Evolutionary conservation across 2,797 vertebrate species (phyloP).

Genomic region (Falco concolor): DNA sequence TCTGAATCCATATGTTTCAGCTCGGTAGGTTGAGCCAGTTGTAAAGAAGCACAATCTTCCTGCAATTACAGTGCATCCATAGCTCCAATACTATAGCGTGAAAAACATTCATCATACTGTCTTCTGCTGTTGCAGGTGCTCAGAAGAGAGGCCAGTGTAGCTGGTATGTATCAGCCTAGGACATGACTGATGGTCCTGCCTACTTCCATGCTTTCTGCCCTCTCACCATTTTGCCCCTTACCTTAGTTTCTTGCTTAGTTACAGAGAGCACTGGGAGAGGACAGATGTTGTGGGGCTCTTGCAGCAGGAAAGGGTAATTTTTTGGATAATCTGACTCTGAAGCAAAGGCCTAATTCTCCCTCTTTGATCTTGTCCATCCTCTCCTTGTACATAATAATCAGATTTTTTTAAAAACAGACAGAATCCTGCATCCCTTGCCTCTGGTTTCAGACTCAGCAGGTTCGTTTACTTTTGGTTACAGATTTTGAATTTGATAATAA

Average conservation of each 20-base stretch:
- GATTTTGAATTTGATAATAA: not conserved
- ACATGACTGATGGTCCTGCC: slow-evolving; percentile 9
- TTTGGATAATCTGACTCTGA: not conserved
- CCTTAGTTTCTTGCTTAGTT: not conserved
- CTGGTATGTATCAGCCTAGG: not conserved
- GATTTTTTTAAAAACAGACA: not conserved
- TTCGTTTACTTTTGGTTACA: not conserved
- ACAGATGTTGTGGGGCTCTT: not conserved
- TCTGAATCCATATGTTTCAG: slow-evolving; percentile 6
- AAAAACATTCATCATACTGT: slow-evolving; percentile 29
- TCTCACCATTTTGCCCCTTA: not conserved
- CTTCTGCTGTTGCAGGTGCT: slow-evolving; percentile 45
- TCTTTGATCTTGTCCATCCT: not conserved
- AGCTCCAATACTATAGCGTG: not conserved
- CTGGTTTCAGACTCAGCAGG: not conserved
- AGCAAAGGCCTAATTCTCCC: not conserved
- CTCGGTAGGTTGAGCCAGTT: not conserved
- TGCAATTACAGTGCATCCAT: not conserved
- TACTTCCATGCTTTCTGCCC: not conserved
- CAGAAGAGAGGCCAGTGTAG: not conserved
- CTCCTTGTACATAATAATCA: not conserved
- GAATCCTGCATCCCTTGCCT: not conserved
- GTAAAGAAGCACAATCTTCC: not conserved
- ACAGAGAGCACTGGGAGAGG: not conserved
- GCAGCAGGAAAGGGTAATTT: not conserved